Conservation (phyloP, 1,140 invertebrate species). For the Neuroterus valhalla region DNA sequence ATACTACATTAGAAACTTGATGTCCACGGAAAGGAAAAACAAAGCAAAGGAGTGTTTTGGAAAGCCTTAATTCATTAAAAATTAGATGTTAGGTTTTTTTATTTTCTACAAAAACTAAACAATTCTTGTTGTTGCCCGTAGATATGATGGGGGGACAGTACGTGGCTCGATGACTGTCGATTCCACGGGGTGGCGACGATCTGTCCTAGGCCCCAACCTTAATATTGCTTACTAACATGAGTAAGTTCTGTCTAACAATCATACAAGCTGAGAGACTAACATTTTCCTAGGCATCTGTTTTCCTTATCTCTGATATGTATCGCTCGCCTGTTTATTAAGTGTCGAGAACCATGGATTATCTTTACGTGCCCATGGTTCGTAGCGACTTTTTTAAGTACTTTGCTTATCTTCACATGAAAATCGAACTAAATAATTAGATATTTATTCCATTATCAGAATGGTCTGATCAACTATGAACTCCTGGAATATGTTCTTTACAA, state of each 20-base stretch:
- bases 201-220: conserved; percentile 76
- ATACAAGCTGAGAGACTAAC: conserved; percentile 68
- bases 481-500: conserved; percentile 7
- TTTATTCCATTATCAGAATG: not conserved
- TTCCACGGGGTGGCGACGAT: conserved; percentile 76
- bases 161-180: conserved; percentile 77
- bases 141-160: conserved; percentile 77
- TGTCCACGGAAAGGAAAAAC: conserved; percentile 15
- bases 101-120: conserved; percentile 76
- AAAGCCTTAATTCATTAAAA: conserved; percentile 33
- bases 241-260: conserved; percentile 76
- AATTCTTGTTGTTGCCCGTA: conserved; percentile 75
- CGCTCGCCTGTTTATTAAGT: conserved; percentile 65
- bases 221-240: conserved; percentile 77
- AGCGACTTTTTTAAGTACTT: conserved; percentile 44
- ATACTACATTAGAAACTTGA: conserved; percentile 12
- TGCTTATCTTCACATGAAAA: conserved; percentile 45
- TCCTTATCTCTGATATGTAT: conserved; percentile 72
- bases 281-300: conserved; percentile 60
- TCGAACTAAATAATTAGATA: conserved; percentile 12
- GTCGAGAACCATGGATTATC: conserved; percentile 63
- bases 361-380: conserved; percentile 66
- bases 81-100: conserved; percentile 54
- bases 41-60: conserved; percentile 38
- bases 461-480: not conserved